These are phyloP conservation scores for Myioborus melanocephalus DNA, from an alignment of 2,797 vertebrate species.

Conservation along the genomic window DNA sequence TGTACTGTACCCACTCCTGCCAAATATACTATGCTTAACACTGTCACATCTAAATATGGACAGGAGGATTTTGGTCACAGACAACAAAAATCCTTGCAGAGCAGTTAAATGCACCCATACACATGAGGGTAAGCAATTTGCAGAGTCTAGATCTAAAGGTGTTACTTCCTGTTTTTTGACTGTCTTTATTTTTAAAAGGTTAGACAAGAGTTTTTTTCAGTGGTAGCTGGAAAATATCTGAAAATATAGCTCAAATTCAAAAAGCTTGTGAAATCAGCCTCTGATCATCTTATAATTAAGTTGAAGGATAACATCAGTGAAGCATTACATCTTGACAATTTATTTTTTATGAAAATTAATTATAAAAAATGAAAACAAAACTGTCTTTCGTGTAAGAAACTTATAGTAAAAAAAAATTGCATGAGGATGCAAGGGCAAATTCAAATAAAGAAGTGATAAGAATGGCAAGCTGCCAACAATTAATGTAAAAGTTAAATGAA, in stretches of 20 bases:
- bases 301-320: background rate
- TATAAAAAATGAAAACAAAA: background rate
- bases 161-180: background rate
- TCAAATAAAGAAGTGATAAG: background rate
- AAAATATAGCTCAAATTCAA: background rate
- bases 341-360: constrained; percentile 24
- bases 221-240: background rate
- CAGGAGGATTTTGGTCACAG: background rate
- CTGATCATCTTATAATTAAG: constrained; percentile 3
- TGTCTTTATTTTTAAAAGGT: background rate
- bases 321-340: background rate
- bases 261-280: background rate
- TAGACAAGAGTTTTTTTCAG: background rate
- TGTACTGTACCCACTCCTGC: background rate
- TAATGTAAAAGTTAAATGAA: background rate
- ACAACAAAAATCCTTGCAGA: background rate
- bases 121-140: background rate
- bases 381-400: background rate
- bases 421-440: background rate
- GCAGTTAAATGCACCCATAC: background rate
- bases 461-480: background rate
- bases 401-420: background rate
- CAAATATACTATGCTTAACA: background rate
- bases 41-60: background rate
- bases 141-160: background rate